Conservation (phyloP, 1,140 invertebrate genomes). For the Radopholus similis region DNA sequence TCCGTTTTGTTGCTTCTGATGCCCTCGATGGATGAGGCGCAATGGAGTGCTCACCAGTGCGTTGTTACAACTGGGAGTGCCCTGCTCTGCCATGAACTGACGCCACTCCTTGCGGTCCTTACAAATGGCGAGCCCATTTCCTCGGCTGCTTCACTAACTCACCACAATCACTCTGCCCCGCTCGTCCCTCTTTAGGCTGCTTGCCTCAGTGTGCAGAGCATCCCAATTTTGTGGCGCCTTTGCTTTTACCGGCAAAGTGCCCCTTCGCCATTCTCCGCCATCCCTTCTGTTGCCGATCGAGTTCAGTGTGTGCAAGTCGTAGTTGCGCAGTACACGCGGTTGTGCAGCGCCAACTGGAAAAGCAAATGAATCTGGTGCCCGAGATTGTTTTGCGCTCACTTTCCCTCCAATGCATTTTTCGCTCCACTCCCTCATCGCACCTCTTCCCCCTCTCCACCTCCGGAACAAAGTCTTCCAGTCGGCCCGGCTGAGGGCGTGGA, state of each 20-base stretch:
- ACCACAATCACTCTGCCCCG: not conserved
- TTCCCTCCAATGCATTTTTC: not conserved
- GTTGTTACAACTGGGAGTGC: conserved; percentile 20
- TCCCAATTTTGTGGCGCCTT: not conserved
- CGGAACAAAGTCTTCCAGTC: conserved; percentile 29
- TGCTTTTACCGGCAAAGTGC: not conserved
- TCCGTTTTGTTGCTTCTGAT: too few relatives aligned
- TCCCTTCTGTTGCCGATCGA: not conserved
- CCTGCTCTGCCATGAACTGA: conserved; percentile 22
- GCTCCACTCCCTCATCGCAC: not conserved
- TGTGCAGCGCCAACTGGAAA: not conserved
- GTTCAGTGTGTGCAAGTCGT: not conserved
- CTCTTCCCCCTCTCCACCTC: conserved; percentile 10
- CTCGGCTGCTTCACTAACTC: not conserved
- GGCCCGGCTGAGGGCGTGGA: conserved; percentile 21
- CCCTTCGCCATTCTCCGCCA: not conserved
- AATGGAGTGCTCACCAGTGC: conserved; percentile 15
- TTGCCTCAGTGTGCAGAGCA: not conserved
- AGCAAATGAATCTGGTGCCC: too few relatives aligned
- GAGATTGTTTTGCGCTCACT: not conserved
- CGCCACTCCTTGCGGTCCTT: conserved; percentile 24
- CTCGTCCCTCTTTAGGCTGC: not conserved
- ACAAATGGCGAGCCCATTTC: not conserved
- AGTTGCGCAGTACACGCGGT: not conserved
- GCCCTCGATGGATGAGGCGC: too few relatives aligned